These are phyloP conservation scores for Bedellia somnulentella DNA, from an alignment of 2,888 invertebrate genomes.

Conservation along the genomic window DNA sequence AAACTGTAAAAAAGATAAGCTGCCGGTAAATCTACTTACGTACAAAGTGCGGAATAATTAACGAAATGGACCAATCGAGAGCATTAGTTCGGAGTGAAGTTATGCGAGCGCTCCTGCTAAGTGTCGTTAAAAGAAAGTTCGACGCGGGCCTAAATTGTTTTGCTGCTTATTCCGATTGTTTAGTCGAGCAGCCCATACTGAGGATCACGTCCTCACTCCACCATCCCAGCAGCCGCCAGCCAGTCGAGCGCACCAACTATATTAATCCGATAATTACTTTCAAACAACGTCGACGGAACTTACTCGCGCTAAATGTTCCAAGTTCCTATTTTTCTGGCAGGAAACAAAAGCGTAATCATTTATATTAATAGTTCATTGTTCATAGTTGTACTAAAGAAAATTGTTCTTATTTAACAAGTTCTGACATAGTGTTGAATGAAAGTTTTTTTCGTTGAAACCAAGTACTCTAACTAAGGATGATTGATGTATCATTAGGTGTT, in stretches of 20 bases:
- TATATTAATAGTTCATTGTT: too few relatives aligned
- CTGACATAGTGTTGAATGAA: too few relatives aligned
- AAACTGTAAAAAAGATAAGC: constrained; percentile 29
- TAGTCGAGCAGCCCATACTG: constrained; percentile 40
- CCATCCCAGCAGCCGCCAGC: constrained; percentile 15
- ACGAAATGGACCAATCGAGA: constrained; percentile 58
- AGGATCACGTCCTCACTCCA: too few relatives aligned
- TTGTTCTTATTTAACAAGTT: too few relatives aligned
- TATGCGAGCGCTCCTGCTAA: constrained; percentile 46
- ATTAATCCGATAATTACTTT: constrained; percentile 59
- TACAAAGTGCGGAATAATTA: constrained; percentile 61
- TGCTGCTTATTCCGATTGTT: constrained; percentile 54
- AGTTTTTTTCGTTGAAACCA: too few relatives aligned
- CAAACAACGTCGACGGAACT: constrained; percentile 50
- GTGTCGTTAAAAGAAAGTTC: constrained; percentile 60
- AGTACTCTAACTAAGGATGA: too few relatives aligned
- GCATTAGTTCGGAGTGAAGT: constrained; percentile 52
- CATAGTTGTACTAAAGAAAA: too few relatives aligned
- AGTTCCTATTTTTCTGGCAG: constrained; percentile 11
- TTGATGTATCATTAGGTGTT: too few relatives aligned
- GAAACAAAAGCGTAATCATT: constrained; percentile 25
- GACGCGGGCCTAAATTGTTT: constrained; percentile 50
- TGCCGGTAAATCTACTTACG: constrained; percentile 56
- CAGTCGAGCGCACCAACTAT: constrained; percentile 37
- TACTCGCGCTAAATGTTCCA: constrained; percentile 22